Base-by-base conservation (phyloP, 2,113 vertebrate genomes). In the Lagopus leucura region DNA sequence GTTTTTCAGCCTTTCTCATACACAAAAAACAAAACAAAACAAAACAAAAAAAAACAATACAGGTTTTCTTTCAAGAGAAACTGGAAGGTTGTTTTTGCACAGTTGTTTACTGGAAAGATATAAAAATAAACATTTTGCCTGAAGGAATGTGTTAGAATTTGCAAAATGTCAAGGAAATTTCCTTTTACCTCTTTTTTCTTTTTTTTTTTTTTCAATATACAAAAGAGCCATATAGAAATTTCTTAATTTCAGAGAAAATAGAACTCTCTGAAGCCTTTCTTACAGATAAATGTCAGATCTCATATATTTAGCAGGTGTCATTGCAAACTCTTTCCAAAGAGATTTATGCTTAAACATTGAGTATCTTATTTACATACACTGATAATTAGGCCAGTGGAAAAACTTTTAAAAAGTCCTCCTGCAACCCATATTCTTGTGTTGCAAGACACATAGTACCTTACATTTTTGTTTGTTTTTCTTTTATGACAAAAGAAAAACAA, bases 81-180 rank as follows among this genome's bases (percentile, higher is more conserved):
- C 27, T 78, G 57, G 60, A 91, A 13, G 40, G 22, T 71, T 32
- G 38, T 89, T 92, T 93, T 92, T 86, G 28, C 72, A 86, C 0
- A 1, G 34, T 83, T 78, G 47, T 74, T 94, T 97, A 14, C 72
- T 82, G 55, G 18, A 52, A 55, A 96, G 60, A 77, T 43, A 85
- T 77, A 95, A 92, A 95, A 96, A 94, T 91, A 93, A 93, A 87
- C 66, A 88, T 90, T 64, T 38, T 86, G 83, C 92, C 78, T 89
- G 57, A 55, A 86, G 92, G 67, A 86, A 95, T 90, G 36, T 87
- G 64, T 88, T 84, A 82, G 48, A 94, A 69, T 82, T 93, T 93
- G 63, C 82, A 89, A 92, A 94, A 97, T 91, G 87, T 69, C 89
- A 93, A 71, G 81, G 74, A 90, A 90, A 71, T 89, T 47, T 58